phyloP scores from a whole-genome alignment of 2,113 vertebrate species.

The Nymphicus hollandicus region DNA sequence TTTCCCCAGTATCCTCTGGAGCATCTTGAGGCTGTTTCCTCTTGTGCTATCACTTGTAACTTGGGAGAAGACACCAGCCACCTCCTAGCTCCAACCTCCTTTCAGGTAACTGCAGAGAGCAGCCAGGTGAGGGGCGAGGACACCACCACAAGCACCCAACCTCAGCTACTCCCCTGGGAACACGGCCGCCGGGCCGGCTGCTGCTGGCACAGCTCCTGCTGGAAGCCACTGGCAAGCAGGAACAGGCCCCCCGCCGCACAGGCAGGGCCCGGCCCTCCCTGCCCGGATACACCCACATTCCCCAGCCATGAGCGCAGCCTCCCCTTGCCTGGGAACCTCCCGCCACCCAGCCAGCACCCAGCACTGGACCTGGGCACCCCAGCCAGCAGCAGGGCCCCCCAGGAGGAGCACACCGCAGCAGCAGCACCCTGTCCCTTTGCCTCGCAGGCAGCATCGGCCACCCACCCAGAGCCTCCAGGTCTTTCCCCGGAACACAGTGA shows the following conservation, averaged over 20 bases:
- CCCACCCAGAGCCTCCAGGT: accelerated
- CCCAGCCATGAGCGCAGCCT: slow-evolving; percentile 52
- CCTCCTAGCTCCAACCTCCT: neutral
- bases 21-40: neutral
- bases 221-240: slow-evolving; percentile 44
- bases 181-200: neutral
- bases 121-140: neutral
- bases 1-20: neutral
- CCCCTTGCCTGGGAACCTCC: slow-evolving; percentile 47
- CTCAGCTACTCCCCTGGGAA: slow-evolving; percentile 9
- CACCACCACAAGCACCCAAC: accelerated
- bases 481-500: accelerated
- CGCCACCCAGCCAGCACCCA: neutral
- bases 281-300: slow-evolving; percentile 71
- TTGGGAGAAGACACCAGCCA: neutral
- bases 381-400: neutral
- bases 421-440: accelerated
- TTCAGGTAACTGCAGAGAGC: neutral
- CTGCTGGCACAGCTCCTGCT: neutral
- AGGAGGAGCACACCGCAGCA: accelerated
- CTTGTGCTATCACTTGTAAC: neutral
- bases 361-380: neutral
- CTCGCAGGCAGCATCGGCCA: accelerated
- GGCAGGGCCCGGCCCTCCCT: slow-evolving; percentile 57
- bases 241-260: slow-evolving; percentile 52